Base-by-base conservation (phyloP, 1,140 invertebrate genomes). In the Zophobas atratus region DNA sequence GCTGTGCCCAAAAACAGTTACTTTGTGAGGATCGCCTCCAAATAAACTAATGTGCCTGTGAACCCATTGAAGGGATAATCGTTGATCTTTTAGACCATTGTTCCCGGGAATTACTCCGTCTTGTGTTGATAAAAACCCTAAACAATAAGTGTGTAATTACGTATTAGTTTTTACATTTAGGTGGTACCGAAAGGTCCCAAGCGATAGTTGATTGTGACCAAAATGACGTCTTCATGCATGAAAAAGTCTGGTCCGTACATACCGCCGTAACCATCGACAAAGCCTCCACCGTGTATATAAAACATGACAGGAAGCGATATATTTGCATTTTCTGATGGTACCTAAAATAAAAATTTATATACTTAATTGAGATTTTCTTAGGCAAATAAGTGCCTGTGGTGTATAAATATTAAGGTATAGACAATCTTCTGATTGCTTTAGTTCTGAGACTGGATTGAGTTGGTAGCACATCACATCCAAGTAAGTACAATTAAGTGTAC, bases 281-380 rank as follows among this genome's bases (percentile, higher is more conserved):
- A 93, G 41, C 85, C 90, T 34, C 94, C 94, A 1, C 93, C 93
- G 83, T 94, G 91, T 36, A 95, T 90, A 85, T 88, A 94, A 0
- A 94, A 88, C 85, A 95, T 89, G 0, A 95, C 93, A 8, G 56
- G 56, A 32, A 60, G 38, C 35, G 55, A 5, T 56, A 33, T 20
- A 5, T 1, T 5, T 33, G 5, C 34, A 32, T 56, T 32, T 33
- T 35, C 20, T 6, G 20, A 5, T 5, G 55, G 55, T 6, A 56
- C 5, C 55, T 56, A 32, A 56, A 33, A 56, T 5, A 0, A 1
- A 0, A 0, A 56, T 4, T 53, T 4, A 46, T 4, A 8, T 46
- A 46, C 3, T 33, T 20, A 20, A 53, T 46, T n/a, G 34, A 41
- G 8, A 20, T 1, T 6, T 33, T 1, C 34, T 33, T 5, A 6